Base-by-base conservation (phyloP, 1,140 invertebrate species). In the Leptoteleia sp. region DNA sequence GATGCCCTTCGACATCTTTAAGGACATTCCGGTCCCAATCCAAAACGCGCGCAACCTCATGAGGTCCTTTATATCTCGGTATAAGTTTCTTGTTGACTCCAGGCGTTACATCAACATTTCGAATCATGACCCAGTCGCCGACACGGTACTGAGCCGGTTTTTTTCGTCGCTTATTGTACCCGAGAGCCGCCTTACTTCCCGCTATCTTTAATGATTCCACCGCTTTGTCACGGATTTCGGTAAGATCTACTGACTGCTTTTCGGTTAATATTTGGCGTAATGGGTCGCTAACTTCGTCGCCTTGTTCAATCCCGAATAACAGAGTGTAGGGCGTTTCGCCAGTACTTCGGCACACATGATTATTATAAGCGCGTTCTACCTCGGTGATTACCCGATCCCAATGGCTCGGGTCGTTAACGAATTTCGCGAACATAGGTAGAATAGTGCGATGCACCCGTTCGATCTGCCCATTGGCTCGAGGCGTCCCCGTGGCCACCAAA, bases 371-470 rank as follows among this genome's bases (percentile, higher is more conserved):
- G 15, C 17, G 19, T 42, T 42, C 38, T 2, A 42, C 38, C 5
- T 19, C 9, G 5, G 7, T 3, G 1, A 43, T 4, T 7, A 12
- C 16, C 2, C 1, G 19, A 42, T 42, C 38, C 38, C 38, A 42
- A 4, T 19, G 9, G 3, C 19, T 11, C 8, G 16, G 38, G 3
- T 1, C 2, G n/a, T 11, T 6, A 12, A 9, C 4, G 5, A 43
- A 25, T 25, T 43, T 43, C 9, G 40, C 40, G 9, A 43, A 43
- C 40, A 43, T 43, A 1, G 40, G 40, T 25, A 6, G 12, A 0
- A 43, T 11, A 0, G 6, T 7, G n/a, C 40, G 40, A 25, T 43
- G 17, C 0, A 43, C 1, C 0, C 40, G 19, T 6, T 43, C 40
- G 1, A 25, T 12, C 7, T 25, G 40, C 0, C 40, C 31, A 12